phyloP scores from a whole-genome alignment of 2,888 invertebrate species.

The Caenorhabditis drosophilae region DNA sequence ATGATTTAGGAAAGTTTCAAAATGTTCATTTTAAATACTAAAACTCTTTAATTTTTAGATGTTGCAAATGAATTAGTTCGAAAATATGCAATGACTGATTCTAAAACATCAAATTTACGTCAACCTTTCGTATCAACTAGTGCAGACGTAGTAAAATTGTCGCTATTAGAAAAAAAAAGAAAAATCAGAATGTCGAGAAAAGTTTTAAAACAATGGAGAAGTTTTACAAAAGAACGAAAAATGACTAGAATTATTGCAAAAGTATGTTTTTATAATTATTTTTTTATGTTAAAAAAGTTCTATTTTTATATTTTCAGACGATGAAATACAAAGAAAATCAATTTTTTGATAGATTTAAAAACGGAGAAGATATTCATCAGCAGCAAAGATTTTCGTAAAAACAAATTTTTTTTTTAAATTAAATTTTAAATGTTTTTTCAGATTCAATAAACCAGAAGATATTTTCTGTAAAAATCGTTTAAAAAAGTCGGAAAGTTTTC shows the following conservation, averaged over 20 bases:
- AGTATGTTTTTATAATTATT: background rate
- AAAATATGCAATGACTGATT: background rate
- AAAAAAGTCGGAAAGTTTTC: background rate
- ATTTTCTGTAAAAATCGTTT: background rate
- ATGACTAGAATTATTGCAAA: slow-evolving; percentile 3
- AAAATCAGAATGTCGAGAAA: slow-evolving; percentile 9
- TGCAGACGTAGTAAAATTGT: too few relatives aligned
- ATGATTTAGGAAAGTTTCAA: slow-evolving; percentile 20
- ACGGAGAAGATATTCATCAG: background rate
- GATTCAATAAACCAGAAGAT: background rate
- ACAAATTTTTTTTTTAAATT: background rate
- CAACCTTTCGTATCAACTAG: too few relatives aligned
- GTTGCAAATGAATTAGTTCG: background rate
- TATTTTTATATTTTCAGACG: background rate
- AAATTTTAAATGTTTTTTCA: background rate
- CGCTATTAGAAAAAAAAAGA: slow-evolving; percentile 16
- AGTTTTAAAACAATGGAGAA: slow-evolving; percentile 14
- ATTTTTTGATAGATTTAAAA: slow-evolving; percentile 15
- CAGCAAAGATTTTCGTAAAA: background rate
- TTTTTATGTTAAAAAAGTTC: slow-evolving; percentile 27
- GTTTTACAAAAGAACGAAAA: background rate
- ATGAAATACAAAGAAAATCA: slow-evolving; percentile 5
- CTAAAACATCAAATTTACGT: too few relatives aligned
- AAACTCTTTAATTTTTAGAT: background rate
- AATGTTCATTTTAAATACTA: background rate